Conservation (phyloP, 2,888 invertebrate species). For the Seira ritae region DNA sequence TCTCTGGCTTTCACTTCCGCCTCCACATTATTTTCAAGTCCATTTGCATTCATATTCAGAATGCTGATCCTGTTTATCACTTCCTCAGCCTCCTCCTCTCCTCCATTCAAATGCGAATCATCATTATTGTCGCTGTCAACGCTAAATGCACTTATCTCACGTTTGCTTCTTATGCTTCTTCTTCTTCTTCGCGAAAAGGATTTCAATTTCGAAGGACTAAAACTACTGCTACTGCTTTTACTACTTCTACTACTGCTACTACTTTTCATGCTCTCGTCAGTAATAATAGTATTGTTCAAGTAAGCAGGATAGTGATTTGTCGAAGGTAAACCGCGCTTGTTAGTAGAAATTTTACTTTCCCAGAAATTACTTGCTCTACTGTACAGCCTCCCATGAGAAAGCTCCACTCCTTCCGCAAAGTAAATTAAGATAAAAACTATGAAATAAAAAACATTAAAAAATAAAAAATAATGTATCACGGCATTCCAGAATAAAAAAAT, state of each 20-base stretch:
- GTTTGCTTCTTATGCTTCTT: too few species aligned
- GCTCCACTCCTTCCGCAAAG: conserved; percentile 43
- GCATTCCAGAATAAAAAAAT: too few species aligned
- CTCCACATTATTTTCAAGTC: neutral
- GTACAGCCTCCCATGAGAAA: conserved; percentile 13
- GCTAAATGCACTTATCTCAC: neutral
- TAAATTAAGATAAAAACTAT: conserved; percentile 27
- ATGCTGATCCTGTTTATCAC: neutral
- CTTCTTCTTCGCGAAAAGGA: neutral
- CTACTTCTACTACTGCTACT: neutral
- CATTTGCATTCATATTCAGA: conserved; percentile 18
- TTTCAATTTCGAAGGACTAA: neutral
- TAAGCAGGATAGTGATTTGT: neutral
- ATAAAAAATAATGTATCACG: neutral
- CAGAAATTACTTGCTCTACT: neutral
- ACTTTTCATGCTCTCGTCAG: neutral
- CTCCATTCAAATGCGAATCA: neutral
- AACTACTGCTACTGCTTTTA: neutral
- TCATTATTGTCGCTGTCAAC: neutral
- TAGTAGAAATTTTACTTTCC: neutral
- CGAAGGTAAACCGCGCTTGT: neutral
- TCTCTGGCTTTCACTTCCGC: neutral
- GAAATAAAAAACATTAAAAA: conserved; percentile 6
- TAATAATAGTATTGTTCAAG: neutral
- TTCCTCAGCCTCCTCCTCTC: too few species aligned